A percentile compares a stretch with the other conserved stretches of the same genome.
Conservation (phyloP, 1,140 invertebrate species). For the Papilio xuthus region DNA sequence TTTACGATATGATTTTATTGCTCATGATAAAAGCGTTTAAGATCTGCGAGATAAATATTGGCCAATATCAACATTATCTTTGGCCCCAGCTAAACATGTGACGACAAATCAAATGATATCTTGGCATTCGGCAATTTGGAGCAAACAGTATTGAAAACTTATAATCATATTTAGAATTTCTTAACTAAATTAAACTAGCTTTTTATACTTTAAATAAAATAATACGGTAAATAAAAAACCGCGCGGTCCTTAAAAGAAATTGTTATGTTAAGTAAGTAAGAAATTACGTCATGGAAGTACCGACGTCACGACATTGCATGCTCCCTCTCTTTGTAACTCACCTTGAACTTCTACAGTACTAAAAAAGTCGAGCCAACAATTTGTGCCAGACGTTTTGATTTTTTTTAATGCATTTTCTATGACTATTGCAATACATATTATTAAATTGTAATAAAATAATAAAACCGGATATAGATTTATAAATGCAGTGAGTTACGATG, state of each 20-base stretch:
- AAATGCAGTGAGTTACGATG: too few species aligned
- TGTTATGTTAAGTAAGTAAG: too few species aligned
- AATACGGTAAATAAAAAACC: too few species aligned
- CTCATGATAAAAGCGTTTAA: neutral
- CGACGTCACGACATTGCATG: neutral
- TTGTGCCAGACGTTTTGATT: too few species aligned
- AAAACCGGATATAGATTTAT: too few species aligned
- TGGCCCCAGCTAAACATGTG: neutral
- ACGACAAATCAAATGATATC: neutral
- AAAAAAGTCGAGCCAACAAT: neutral
- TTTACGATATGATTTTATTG: neutral
- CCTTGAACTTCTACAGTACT: neutral
- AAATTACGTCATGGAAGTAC: too few species aligned
- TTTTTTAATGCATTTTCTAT: too few species aligned
- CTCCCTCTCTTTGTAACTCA: neutral
- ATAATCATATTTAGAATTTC: neutral
- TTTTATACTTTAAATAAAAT: too few species aligned
- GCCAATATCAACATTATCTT: constrained; percentile 12
- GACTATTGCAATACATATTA: too few species aligned
- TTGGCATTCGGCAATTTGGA: neutral
- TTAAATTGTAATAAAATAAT: too few species aligned
- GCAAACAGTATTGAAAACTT: neutral
- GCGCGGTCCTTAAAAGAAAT: too few species aligned
- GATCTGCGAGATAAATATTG: neutral
- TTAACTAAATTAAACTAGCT: neutral